phyloP scores from a whole-genome alignment of 2,113 vertebrate species.

The Nansenia antarctica region DNA sequence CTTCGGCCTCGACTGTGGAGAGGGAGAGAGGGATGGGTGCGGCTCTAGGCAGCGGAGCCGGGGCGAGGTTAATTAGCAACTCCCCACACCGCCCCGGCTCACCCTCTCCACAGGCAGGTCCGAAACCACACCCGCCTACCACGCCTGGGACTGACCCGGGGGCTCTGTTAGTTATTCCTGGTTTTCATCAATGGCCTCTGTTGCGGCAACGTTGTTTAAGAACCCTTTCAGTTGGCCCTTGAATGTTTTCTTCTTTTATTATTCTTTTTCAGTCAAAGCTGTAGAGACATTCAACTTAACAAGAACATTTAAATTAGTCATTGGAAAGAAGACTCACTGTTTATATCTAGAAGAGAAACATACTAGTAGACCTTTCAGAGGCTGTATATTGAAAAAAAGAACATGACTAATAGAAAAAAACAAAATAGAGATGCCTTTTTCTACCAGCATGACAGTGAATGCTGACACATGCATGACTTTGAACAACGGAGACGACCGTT shows the following conservation, averaged over 20 bases:
- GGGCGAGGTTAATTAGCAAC: too few species aligned
- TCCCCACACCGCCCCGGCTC: too few species aligned
- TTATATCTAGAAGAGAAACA: neutral
- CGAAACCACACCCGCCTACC: too few species aligned
- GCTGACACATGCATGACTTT: conserved; percentile 8
- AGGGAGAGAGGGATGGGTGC: too few species aligned
- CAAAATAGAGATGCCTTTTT: neutral
- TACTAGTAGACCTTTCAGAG: neutral
- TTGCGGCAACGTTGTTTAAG: neutral
- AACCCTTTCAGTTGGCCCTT: neutral
- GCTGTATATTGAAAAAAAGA: neutral
- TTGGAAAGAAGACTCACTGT: neutral
- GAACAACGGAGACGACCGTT: neutral
- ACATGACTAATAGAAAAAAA: neutral
- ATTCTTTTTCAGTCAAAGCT: neutral
- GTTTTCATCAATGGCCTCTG: neutral
- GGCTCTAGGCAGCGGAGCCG: too few species aligned
- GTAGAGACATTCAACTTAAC: neutral
- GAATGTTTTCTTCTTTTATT: neutral
- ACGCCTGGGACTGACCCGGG: neutral
- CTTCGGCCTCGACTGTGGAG: too few species aligned
- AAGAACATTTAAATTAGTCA: neutral
- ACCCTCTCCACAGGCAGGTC: too few species aligned
- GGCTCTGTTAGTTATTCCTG: neutral
- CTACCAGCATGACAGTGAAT: conserved; percentile 6